These are phyloP conservation scores for Apis mellifera DNA, from an alignment of 1,140 invertebrate species.

Conservation along the genomic window Amel_HAv3.1 CM009936.2:6706001-6706500, in stretches of 20 bases:
- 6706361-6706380: too few relatives aligned
- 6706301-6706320: not conserved
- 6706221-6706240: not conserved
- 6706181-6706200: constrained; percentile 1
- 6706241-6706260: not conserved
- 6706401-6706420: too few relatives aligned
- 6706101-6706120: not conserved
- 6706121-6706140: not conserved
- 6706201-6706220: constrained; percentile 4
- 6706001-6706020: constrained; percentile 60
- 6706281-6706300: not conserved
- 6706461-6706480: too few relatives aligned
- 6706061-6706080: constrained; percentile 32
- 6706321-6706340: too few relatives aligned
- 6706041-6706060: not conserved
- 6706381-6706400: too few relatives aligned
- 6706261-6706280: not conserved
- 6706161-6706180: constrained; percentile 1
- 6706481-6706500: too few relatives aligned
- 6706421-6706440: too few relatives aligned
- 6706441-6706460: too few relatives aligned
- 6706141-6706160: not conserved
- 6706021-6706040: constrained; percentile 50
- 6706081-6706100: constrained; percentile 40
- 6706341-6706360: too few relatives aligned